phyloP scores from a whole-genome alignment of 2,797 vertebrate species.

The Gymnodraco acuticeps region DNA sequence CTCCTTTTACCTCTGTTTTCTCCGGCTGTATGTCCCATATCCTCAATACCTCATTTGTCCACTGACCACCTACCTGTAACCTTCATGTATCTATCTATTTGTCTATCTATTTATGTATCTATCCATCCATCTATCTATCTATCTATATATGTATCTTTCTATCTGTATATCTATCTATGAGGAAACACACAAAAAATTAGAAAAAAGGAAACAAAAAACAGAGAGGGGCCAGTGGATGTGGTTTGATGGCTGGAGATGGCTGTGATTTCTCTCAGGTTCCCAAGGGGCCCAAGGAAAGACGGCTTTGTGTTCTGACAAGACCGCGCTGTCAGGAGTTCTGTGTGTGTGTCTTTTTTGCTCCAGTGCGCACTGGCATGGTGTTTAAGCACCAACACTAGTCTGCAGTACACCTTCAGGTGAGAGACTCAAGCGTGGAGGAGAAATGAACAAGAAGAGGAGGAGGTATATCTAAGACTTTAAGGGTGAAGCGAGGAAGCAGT shows the following conservation, averaged over 20 bases:
- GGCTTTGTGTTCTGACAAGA: constrained; percentile 85
- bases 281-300: constrained; percentile 80
- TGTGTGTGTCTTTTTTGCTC: constrained; percentile 75
- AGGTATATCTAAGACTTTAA: constrained; percentile 35
- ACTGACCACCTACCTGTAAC: constrained; percentile 19
- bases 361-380: constrained; percentile 75
- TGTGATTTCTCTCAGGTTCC: constrained; percentile 84
- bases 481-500: constrained; percentile 27
- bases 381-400: constrained; percentile 77
- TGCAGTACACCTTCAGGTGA: constrained; percentile 76
- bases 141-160: constrained; percentile 17
- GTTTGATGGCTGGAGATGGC: constrained; percentile 77
- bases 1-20: constrained; percentile 61
- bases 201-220: constrained; percentile 27
- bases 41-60: constrained; percentile 5
- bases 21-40: constrained; percentile 36
- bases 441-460: constrained; percentile 29
- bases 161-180: not conserved
- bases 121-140: constrained; percentile 22
- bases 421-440: constrained; percentile 66
- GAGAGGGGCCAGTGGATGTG: constrained; percentile 51
- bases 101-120: constrained; percentile 15
- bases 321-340: constrained; percentile 71
- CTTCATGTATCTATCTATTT: not conserved
- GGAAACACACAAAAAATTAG: not conserved